Conservation (phyloP, 2,888 invertebrate species). For the Leucania comma region DNA sequence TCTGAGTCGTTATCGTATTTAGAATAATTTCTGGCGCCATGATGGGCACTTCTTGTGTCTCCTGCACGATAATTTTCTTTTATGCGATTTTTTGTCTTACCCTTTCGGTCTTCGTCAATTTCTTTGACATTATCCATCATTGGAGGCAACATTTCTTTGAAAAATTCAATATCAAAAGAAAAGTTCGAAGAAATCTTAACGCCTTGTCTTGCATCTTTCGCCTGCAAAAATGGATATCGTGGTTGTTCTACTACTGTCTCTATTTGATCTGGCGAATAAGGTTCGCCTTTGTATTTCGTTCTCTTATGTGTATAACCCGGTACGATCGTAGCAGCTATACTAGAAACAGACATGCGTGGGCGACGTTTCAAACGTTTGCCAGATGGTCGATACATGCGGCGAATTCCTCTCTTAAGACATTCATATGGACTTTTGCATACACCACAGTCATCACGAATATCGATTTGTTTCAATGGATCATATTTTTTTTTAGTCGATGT, state of each 20-base stretch:
- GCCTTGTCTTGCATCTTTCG: conserved; percentile 40
- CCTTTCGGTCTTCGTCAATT: not conserved
- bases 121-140: not conserved
- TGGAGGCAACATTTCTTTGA: conserved; percentile 53
- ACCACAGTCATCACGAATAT: conserved; percentile 47
- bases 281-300: conserved; percentile 23
- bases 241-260: conserved; percentile 61
- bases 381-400: conserved; percentile 40
- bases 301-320: conserved; percentile 41
- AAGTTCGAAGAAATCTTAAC: conserved; percentile 60
- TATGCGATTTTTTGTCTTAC: not conserved
- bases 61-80: conserved; percentile 4
- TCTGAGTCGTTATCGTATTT: conserved; percentile 25
- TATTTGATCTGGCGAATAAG: conserved; percentile 26
- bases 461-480: conserved; percentile 6
- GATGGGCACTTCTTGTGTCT: conserved; percentile 8
- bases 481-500: conserved; percentile 43
- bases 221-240: conserved; percentile 44
- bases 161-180: conserved; percentile 61
- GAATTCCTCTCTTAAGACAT: conserved; percentile 56
- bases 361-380: conserved; percentile 22
- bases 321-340: conserved; percentile 23
- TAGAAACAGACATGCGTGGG: conserved; percentile 30
- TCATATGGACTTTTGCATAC: conserved; percentile 61
- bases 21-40: conserved; percentile 8